Evolutionary conservation across 2,113 vertebrate genomes (phyloP).

Genomic region (Thamnaconus septentrionalis): DNA sequence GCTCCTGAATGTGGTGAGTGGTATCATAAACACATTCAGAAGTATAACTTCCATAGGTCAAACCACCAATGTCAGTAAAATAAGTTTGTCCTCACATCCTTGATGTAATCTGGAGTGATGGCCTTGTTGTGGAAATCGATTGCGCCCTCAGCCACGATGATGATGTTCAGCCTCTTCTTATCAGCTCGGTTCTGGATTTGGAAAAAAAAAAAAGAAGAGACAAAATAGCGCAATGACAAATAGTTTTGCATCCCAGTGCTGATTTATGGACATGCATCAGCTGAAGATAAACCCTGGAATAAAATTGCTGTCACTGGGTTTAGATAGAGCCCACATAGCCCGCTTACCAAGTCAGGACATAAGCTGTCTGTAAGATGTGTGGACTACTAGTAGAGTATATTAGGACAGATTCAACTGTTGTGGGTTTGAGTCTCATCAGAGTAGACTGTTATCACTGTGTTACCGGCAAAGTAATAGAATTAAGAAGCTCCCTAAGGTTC

Average conservation of each 20-base stretch:
- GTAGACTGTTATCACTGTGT: too few species aligned
- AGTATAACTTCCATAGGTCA: not conserved
- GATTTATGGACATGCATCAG: not conserved
- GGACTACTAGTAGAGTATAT: too few species aligned
- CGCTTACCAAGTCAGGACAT: too few species aligned
- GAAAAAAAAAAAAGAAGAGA: conserved; percentile 23
- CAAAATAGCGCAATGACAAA: conserved; percentile 39
- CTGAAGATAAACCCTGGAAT: not conserved
- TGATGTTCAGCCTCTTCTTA: conserved; percentile 82
- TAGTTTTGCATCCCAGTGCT: conserved; percentile 21
- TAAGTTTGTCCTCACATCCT: conserved; percentile 83
- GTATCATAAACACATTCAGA: too few species aligned
- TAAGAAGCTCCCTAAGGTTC: too few species aligned
- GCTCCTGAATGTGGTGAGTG: too few species aligned
- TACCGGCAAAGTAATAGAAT: too few species aligned
- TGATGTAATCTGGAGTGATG: conserved; percentile 89
- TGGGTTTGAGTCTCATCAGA: too few species aligned
- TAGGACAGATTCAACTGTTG: too few species aligned
- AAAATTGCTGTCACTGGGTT: too few species aligned
- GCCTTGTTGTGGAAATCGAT: conserved; percentile 87
- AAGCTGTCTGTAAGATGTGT: too few species aligned
- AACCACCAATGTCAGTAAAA: not conserved
- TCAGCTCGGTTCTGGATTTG: conserved; percentile 73
- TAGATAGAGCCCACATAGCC: too few species aligned
- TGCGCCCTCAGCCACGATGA: conserved; percentile 84